Percentiles rank a stretch among this genome's conserved stretches.
Conservation (phyloP, 1,140 invertebrate genomes). For the Drosophila auraria region DNA sequence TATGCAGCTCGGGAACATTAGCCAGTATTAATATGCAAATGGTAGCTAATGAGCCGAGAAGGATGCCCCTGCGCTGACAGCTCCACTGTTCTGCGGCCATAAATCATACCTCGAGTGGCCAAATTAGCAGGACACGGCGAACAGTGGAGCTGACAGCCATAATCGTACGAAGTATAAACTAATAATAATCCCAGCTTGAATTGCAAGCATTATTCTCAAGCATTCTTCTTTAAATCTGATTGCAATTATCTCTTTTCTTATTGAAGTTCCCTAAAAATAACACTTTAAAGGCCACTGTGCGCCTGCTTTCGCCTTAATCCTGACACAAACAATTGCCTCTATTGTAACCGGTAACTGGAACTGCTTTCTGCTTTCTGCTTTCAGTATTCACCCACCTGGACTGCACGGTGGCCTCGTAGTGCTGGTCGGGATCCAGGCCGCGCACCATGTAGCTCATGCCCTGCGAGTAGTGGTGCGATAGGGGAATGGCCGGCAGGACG, state of each 20-base stretch:
- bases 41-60: constrained; percentile 46
- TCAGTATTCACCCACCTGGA: constrained; percentile 84
- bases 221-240: too few relatives aligned
- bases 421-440: constrained; percentile 87
- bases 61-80: constrained; percentile 8
- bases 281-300: background rate
- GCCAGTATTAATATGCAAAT: constrained; percentile 65
- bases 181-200: background rate
- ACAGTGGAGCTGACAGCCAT: background rate
- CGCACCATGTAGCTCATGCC: constrained; percentile 88
- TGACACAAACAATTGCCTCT: background rate
- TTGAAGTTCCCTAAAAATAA: too few relatives aligned
- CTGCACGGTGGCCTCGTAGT: constrained; percentile 88
- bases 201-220: background rate
- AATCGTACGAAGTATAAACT: background rate
- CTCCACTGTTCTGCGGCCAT: constrained; percentile 8
- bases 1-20: constrained; percentile 48
- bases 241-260: background rate
- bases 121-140: constrained; percentile 11
- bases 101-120: constrained; percentile 30
- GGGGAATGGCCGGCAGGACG: constrained; percentile 86
- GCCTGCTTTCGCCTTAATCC: background rate
- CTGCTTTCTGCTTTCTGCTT: background rate
- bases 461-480: constrained; percentile 86
- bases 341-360: constrained; percentile 7